Evolutionary conservation across 2,888 invertebrate species (phyloP), one percentile per base, ranked within the genome.

Genomic region (Gari tellinella): DNA sequence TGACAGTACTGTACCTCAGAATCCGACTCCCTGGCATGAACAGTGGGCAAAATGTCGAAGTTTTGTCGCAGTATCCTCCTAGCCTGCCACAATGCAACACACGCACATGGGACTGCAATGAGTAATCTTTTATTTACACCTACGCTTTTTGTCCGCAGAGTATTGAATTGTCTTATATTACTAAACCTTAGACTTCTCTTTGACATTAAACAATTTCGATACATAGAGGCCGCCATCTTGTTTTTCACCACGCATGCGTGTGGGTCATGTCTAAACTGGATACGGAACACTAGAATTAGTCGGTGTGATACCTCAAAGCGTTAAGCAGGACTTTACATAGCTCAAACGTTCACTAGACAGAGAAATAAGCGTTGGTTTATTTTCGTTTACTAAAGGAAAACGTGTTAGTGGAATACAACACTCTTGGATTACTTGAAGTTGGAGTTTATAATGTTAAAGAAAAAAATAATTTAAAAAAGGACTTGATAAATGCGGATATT

Each of bases 201-300:
- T 31, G 38, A 60, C 0, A 51, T 21, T 23, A 53, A 46, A 52
- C 25, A 55, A 52, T 70, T 70, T 31, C 70, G 51, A 60, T 62
- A 56, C 68, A 72, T 55, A 56, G 70, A 65, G 55, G 80, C 69
- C 43, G 80, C 80, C 80, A 80, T 77, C 60, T 75, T 77, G 51
- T 21, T 21, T 40, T 56, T 21, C 2, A 8, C 17, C 23, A 53
- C 74, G 74, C 77, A 63, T 80, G 74, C 72, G 72, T 7, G 56
- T n/a, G 58, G 63, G 72, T 73, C 73, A 60, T 53, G 68, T 65
- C 46, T 74, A 66, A 75, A 62, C 62, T 38, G 53, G 49, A 21
- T 14, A 21, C 19, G 55, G 31, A 7, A n/a, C n/a, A 31, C 5
- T 31, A 31, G 31, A 31, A 10, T 31, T 31, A 31, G 31, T 31